Evolutionary conservation across 2,113 vertebrate genomes (phyloP).

Genomic region (Myodes glareolus): DNA sequence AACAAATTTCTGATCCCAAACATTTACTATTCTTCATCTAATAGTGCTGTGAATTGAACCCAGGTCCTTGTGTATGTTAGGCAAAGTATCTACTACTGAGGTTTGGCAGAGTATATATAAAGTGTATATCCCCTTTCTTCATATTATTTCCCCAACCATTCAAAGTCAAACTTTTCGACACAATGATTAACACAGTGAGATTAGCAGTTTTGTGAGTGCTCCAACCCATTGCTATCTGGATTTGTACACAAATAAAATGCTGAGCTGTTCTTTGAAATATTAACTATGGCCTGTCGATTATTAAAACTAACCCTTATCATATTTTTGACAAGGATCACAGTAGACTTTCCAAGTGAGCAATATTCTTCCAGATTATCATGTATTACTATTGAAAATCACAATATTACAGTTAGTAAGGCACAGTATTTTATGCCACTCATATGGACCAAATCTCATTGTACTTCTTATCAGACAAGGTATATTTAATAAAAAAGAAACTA

Average conservation of each 20-base stretch:
- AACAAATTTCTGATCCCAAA: not conserved
- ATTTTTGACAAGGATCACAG: not conserved
- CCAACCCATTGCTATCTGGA: not conserved
- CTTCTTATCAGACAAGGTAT: not conserved
- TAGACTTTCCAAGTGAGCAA: not conserved
- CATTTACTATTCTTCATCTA: not conserved
- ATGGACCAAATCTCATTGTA: not conserved
- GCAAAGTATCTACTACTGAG: not conserved
- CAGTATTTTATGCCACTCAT: not conserved
- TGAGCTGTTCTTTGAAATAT: not conserved
- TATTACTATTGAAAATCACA: not conserved
- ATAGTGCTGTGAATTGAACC: not conserved
- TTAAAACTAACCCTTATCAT: not conserved
- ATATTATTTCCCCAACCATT: not conserved
- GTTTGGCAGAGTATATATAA: too few species aligned
- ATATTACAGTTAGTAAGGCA: not conserved
- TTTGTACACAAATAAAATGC: not conserved
- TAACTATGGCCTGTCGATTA: not conserved
- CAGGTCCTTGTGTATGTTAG: not conserved
- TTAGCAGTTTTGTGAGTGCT: not conserved
- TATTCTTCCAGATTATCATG: not conserved
- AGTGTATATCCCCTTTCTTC: not conserved
- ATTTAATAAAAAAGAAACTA: constrained; percentile 5
- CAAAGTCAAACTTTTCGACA: not conserved
- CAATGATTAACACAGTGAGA: not conserved